phyloP scores from a whole-genome alignment of 2,888 invertebrate genomes.

The Asteroscopus sphinx region DNA sequence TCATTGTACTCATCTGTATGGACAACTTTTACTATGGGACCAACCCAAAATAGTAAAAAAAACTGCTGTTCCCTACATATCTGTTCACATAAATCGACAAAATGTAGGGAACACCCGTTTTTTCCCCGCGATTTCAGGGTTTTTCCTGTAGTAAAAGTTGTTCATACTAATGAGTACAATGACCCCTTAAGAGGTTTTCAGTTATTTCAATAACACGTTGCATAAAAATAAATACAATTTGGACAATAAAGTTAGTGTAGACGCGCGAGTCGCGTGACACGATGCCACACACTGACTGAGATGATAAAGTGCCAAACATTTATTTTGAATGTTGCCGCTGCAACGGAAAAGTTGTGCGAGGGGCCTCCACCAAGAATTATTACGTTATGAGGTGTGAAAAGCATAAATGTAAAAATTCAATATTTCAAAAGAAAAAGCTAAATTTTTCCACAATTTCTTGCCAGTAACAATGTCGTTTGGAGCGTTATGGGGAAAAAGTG shows the following conservation, averaged over 20 bases:
- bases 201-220: too few species aligned
- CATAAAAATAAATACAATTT: constrained; percentile 53
- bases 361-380: constrained; percentile 84
- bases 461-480: constrained; percentile 74
- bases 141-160: too few species aligned
- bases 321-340: constrained; percentile 87
- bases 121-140: too few species aligned
- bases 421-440: constrained; percentile 82
- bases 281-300: constrained; percentile 70
- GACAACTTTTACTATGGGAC: too few species aligned
- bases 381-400: constrained; percentile 90
- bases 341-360: constrained; percentile 85
- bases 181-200: too few species aligned
- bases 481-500: constrained; percentile 55
- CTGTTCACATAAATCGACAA: too few species aligned
- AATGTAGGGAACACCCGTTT: too few species aligned
- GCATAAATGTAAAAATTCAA: constrained; percentile 90
- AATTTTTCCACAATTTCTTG: constrained; percentile 81
- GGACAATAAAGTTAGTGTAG: constrained; percentile 60
- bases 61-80: too few species aligned
- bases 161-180: too few species aligned
- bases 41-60: too few species aligned
- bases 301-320: constrained; percentile 88
- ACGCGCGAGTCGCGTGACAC: constrained; percentile 63
- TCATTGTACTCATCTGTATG: too few species aligned